phyloP scores from a whole-genome alignment of 2,888 invertebrate genomes.

The Xestoiulus laeticollis region DNA sequence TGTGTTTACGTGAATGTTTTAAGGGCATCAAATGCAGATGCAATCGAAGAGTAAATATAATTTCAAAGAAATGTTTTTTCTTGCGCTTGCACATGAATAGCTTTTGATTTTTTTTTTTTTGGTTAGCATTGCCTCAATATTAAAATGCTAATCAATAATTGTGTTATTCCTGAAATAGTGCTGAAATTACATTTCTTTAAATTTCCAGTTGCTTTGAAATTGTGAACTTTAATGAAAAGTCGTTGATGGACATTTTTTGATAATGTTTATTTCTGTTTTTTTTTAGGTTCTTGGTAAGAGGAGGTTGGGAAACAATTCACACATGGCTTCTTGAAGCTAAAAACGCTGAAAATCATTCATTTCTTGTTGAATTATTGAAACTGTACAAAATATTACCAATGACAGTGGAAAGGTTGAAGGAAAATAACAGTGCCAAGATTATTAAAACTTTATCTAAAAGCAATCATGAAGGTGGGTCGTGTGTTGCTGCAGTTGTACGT shows the following conservation, averaged over 20 bases:
- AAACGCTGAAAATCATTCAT: conserved; percentile 82
- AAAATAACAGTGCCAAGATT: conserved; percentile 90
- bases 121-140: too few species aligned
- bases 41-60: conserved; percentile 76
- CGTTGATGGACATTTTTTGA: neutral
- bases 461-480: conserved; percentile 77
- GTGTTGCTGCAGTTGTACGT: neutral
- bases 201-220: neutral
- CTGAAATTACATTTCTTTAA: neutral
- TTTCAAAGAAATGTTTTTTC: neutral
- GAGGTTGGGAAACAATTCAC: conserved; percentile 91
- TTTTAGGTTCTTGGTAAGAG: conserved; percentile 81
- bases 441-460: conserved; percentile 86
- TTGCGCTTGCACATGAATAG: neutral
- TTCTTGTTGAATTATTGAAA: conserved; percentile 86
- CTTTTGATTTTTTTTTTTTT: too few species aligned
- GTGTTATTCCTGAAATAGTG: neutral
- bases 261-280: conserved; percentile 52
- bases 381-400: conserved; percentile 87
- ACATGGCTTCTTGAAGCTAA: conserved; percentile 91
- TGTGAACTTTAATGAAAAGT: neutral
- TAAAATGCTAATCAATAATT: too few species aligned
- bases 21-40: conserved; percentile 82
- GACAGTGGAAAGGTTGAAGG: conserved; percentile 87
- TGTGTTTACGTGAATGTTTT: conserved; percentile 94